Evolutionary conservation across 2,797 vertebrate genomes (phyloP), one percentile per base, ranked within the genome.

Genomic region (Lepidocolaptes lacrymiger): DNA sequence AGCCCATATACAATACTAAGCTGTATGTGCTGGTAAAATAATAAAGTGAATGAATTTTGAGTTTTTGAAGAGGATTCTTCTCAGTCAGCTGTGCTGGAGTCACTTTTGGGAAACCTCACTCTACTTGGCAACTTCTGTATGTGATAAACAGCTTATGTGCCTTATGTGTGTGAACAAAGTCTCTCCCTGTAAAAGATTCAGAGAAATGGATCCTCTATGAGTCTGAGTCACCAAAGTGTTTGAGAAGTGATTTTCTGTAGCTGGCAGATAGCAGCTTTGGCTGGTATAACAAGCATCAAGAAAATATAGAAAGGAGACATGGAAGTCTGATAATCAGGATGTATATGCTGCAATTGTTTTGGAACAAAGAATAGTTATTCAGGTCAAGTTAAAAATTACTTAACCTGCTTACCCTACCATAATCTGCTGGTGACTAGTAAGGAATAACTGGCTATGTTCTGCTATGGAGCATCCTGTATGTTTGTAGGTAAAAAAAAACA

Each of bases 31-130:
- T 93, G 49, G 26, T 94, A 37, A 82, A 93, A 69, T 85, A 87
- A 58, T 58, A n/a, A 79, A 80, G 61, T 58, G 87, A 83, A 89
- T 80, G 64, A 89, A 92, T 52, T 43, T 72, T 46, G 52, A 91
- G 92, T 88, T 95, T 41, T 32, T 95, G 34, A 36, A 81, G 76
- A 87, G 86, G 64, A 6, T 21, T 63, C 36, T 95, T 95, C 71
- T 91, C 64, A 78, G 43, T 88, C 79, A 54, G 30, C 30, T 9
- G 1, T 75, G 48, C 61, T 95, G 83, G 67, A 93, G 62, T 84
- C 44, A 52, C 59, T 75, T 91, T 32, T 77, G 63, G 89, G 78
- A 96, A 95, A 48, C 41, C 26, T 86, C 49, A 19, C n/a, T 24
- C 23, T 88, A 27, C 58, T 79, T 95, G 76, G 81, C 69, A 93